Conservation (phyloP, 2,113 vertebrate species). For the Murina feae region DNA sequence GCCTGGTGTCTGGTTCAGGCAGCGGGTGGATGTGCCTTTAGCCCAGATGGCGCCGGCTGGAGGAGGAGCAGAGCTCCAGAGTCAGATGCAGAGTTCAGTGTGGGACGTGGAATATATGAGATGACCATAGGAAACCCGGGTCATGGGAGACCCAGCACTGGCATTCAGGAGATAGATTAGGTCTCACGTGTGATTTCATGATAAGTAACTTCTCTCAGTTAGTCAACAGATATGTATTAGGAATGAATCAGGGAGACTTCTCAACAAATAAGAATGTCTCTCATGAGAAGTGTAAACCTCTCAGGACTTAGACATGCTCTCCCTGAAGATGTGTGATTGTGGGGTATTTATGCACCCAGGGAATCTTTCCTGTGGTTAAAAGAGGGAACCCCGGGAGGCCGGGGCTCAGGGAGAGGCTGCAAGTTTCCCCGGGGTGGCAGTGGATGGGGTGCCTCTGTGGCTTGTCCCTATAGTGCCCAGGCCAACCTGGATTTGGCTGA, state of each 20-base stretch:
- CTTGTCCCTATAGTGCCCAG: not conserved
- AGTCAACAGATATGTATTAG: not conserved
- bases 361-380: not conserved
- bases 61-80: not conserved
- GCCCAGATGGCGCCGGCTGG: accelerated
- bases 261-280: not conserved
- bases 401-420: not conserved
- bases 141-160: not conserved
- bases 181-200: not conserved
- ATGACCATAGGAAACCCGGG: not conserved
- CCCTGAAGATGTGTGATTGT: not conserved
- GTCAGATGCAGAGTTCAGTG: not conserved
- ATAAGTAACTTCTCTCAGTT: not conserved
- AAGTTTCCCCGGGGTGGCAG: not conserved
- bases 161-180: not conserved
- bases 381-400: not conserved
- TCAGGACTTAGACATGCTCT: not conserved
- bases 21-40: not conserved
- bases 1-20: not conserved
- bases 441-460: not conserved
- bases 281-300: not conserved
- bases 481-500: not conserved
- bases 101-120: not conserved
- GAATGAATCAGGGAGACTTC: not conserved
- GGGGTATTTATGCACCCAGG: not conserved